These are phyloP conservation scores for Chymomyza procnemis DNA, from an alignment of 2,888 invertebrate species.

Conservation along the genomic window DNA sequence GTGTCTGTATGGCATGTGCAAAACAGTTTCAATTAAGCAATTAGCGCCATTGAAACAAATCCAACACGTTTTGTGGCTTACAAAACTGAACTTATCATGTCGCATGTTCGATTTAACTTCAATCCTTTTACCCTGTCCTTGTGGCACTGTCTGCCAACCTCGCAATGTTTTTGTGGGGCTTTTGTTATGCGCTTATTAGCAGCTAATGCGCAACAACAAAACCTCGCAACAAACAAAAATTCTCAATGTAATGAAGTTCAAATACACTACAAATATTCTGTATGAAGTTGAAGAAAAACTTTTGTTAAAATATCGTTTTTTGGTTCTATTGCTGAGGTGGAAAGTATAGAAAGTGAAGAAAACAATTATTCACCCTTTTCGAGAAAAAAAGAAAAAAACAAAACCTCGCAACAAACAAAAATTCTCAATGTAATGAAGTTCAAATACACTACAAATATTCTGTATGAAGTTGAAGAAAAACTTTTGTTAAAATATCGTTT, in stretches of 20 bases:
- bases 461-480: too few relatives aligned
- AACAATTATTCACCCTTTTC: too few relatives aligned
- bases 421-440: constrained; percentile 11
- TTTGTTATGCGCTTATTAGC: constrained; percentile 28
- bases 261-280: not conserved
- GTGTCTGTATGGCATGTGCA: constrained; percentile 57
- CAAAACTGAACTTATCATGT: constrained; percentile 53
- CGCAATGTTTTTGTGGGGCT: not conserved
- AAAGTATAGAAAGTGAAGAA: too few relatives aligned
- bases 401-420: not conserved
- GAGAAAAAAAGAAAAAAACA: too few relatives aligned
- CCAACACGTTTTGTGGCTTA: constrained; percentile 73
- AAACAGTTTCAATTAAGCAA: constrained; percentile 73
- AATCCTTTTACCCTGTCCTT: not conserved
- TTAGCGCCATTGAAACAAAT: constrained; percentile 73
- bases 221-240: not conserved
- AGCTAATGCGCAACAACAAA: constrained; percentile 3
- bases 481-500: too few relatives aligned
- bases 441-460: not conserved
- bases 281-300: too few relatives aligned
- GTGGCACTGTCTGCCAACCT: not conserved
- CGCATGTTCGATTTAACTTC: constrained; percentile 24
- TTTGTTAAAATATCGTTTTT: too few relatives aligned
- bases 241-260: constrained; percentile 10
- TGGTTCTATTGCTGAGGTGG: too few relatives aligned